Conservation (phyloP, 2,888 invertebrate genomes). For the Cheiracanthium punctorium region DNA sequence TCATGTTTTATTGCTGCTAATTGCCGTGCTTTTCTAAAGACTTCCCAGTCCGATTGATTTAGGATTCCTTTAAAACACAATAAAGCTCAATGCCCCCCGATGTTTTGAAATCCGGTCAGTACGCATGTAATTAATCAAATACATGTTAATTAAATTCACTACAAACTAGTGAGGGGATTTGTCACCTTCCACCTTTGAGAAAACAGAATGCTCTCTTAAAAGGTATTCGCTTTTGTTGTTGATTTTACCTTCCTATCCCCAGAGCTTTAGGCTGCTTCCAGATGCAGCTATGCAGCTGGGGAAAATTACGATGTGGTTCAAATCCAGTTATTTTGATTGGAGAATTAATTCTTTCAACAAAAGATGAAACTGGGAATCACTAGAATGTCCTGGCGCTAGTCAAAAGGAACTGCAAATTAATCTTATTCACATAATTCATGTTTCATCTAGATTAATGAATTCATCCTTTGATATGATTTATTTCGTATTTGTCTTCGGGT, state of each 20-base stretch:
- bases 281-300: background rate
- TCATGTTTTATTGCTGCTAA: conserved; percentile 42
- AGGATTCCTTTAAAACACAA: conserved; percentile 36
- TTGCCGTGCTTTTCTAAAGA: conserved; percentile 19
- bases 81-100: conserved; percentile 19
- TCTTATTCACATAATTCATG: background rate
- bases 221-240: background rate
- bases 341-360: background rate
- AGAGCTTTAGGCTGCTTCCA: background rate
- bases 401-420: background rate
- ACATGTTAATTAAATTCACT: conserved; percentile 44
- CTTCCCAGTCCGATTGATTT: conserved; percentile 47
- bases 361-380: background rate
- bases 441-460: background rate
- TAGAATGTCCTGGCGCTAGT: background rate
- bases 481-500: no score
- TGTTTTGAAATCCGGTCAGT: conserved; percentile 47
- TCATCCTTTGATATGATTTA: background rate
- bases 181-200: conserved; percentile 30
- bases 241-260: conserved; percentile 1
- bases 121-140: conserved; percentile 44
- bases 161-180: conserved; percentile 17
- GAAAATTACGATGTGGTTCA: conserved; percentile 17
- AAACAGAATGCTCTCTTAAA: background rate
- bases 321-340: background rate